Conservation (phyloP, 2,113 vertebrate species). For the Carassius carassius region DNA sequence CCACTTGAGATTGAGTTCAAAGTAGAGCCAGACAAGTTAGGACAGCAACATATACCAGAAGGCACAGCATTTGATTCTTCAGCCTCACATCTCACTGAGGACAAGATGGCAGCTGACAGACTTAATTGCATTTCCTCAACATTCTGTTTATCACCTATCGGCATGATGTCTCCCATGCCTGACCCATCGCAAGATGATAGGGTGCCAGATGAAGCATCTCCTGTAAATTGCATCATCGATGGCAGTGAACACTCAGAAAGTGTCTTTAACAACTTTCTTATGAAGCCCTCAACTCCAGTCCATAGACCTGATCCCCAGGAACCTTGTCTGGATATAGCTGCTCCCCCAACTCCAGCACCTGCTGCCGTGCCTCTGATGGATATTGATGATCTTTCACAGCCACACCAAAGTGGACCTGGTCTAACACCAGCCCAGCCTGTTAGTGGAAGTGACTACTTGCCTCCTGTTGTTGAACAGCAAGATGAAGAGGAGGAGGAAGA, state of each 20-base stretch:
- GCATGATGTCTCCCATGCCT: constrained; percentile 84
- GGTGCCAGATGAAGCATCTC: constrained; percentile 59
- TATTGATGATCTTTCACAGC: constrained; percentile 77
- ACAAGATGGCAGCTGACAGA: constrained; percentile 82
- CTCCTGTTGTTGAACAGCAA: constrained; percentile 80
- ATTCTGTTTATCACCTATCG: constrained; percentile 86
- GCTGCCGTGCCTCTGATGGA: constrained; percentile 77
- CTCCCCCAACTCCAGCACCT: constrained; percentile 86
- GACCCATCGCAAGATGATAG: constrained; percentile 77
- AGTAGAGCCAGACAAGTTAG: constrained; percentile 83
- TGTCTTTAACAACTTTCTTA: constrained; percentile 83
- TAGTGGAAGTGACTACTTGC: constrained; percentile 73
- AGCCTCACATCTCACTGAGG: constrained; percentile 81
- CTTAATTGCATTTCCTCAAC: constrained; percentile 84
- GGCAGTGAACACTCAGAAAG: constrained; percentile 78
- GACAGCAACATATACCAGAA: constrained; percentile 83
- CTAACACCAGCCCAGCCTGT: constrained; percentile 82
- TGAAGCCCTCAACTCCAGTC: constrained; percentile 85
- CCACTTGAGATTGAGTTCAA: constrained; percentile 90
- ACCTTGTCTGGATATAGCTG: constrained; percentile 88
- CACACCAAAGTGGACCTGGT: constrained; percentile 79
- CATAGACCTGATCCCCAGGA: constrained; percentile 86
- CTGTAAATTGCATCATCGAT: constrained; percentile 65
- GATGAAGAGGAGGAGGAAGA: constrained; percentile 65
- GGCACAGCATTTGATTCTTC: constrained; percentile 79